phyloP scores from a whole-genome alignment of 2,113 vertebrate species.

The Cyprinodon brontotheroides region DNA sequence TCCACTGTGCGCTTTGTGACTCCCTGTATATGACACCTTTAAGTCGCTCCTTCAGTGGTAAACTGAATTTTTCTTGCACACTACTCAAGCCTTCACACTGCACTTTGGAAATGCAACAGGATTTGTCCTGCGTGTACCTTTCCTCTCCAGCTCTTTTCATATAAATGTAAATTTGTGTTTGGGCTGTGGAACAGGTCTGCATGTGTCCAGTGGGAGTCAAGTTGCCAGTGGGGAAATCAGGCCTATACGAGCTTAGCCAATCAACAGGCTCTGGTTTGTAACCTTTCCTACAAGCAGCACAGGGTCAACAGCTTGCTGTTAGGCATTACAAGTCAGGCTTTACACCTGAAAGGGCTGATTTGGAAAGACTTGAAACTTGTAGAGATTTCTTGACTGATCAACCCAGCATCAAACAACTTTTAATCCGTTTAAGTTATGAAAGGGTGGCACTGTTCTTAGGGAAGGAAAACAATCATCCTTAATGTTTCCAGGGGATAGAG shows the following conservation, averaged over 20 bases:
- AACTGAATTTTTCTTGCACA: conserved; percentile 57
- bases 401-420: conserved; percentile 32
- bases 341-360: conserved; percentile 33
- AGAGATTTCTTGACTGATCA: conserved; percentile 26
- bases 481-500: neutral
- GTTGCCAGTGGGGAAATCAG: conserved; percentile 66
- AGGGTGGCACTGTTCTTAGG: neutral
- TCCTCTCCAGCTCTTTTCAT: conserved; percentile 69
- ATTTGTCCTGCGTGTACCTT: conserved; percentile 60
- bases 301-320: conserved; percentile 54
- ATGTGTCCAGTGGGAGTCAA: conserved; percentile 55
- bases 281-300: conserved; percentile 38
- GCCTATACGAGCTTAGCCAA: conserved; percentile 47
- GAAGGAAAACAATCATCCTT: neutral
- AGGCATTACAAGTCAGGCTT: conserved; percentile 40
- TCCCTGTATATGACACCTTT: conserved; percentile 53
- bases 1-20: conserved; percentile 48
- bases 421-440: conserved; percentile 6
- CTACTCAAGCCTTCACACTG: conserved; percentile 59
- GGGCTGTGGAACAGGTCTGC: conserved; percentile 61
- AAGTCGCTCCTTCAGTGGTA: conserved; percentile 52
- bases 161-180: conserved; percentile 79
- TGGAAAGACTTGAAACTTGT: conserved; percentile 28
- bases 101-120: conserved; percentile 57
- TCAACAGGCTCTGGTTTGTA: conserved; percentile 43